These are phyloP conservation scores for Alligator mississippiensis DNA, from an alignment of 2,113 vertebrate species.

Conservation along the genomic window DNA sequence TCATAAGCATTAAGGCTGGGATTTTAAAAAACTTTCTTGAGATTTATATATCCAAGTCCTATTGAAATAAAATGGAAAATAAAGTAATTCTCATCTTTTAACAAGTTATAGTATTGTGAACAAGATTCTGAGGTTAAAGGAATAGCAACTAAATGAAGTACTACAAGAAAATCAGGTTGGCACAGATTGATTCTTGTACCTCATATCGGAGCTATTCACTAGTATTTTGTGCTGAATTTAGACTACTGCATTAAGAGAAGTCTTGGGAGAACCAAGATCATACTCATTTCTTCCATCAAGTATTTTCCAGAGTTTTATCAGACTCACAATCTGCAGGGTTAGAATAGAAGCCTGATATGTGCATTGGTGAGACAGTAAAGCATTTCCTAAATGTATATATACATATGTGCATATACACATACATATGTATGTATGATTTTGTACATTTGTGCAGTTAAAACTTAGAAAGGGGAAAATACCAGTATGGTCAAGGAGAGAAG, in stretches of 20 bases:
- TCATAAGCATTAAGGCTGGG: not conserved
- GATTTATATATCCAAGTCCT: not conserved
- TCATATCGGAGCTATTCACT: not conserved
- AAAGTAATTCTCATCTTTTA: not conserved
- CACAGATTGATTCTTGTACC: not conserved
- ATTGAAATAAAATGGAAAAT: not conserved
- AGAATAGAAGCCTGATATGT: not conserved
- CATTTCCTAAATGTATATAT: not conserved
- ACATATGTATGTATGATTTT: not conserved
- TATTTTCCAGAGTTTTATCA: not conserved
- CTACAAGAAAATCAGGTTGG: not conserved
- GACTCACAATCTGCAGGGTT: not conserved
- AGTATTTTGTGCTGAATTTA: not conserved
- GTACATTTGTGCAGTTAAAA: not conserved
- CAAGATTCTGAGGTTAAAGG: not conserved
- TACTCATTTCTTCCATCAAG: not conserved
- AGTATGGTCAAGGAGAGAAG: not conserved
- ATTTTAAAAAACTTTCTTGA: too few species aligned
- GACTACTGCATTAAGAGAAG: not conserved
- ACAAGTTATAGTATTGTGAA: not conserved
- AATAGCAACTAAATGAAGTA: not conserved
- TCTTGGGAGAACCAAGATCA: not conserved
- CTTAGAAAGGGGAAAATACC: not conserved
- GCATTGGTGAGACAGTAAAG: fast-evolving
- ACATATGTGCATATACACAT: too few species aligned